Evolutionary conservation across 2,888 invertebrate genomes (phyloP), one percentile per base, ranked within the genome.

Genomic region (Acanthosepion lycidas): DNA sequence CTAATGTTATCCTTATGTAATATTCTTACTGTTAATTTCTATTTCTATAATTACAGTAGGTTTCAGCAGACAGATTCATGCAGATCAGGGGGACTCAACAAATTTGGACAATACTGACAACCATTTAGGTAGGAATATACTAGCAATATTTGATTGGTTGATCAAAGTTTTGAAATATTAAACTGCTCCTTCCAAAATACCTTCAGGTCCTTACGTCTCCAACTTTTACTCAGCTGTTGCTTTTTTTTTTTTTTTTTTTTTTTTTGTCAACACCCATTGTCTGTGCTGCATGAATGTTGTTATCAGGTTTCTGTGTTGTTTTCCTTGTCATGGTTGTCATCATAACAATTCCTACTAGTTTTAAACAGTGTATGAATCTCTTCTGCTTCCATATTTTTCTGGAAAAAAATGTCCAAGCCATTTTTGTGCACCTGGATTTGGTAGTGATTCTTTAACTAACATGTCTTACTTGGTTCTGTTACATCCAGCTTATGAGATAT

Each of bases 11-110:
- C 78, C 53, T 53, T 93, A 53, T 51, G 51, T 93, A 53, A 93
- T 93, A 28, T 93, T 93, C n/a, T 93, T 53, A 51, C 51, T 93
- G 28, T 92, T 9, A 92, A 49, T 93, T 93, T 49, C 48, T 49
- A n/a, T 49, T 49, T 93, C n/a, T 93, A 5, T 93, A 93, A 93
- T 93, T 93, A 93, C 93, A 93, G 93, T 93, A 93, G 93, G 93
- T 93, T 93, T 93, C 93, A 93, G 51, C 48, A 53, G 93, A 93
- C 53, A 93, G 51, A 93, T 53, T 93, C 93, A 93, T n/a, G n/a
- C 53, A 93, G 93, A 93, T 93, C 93, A 93, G 93, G 93, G 93
- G 28, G 49, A 93, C 18, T n/a, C 93, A 53, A 51, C 93, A 93
- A 49, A 93, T 93, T 93, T 49, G 51, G 93, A 93, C 51, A 53